These are phyloP conservation scores for Acholoe squamosa DNA, from an alignment of 2,888 invertebrate species.

Conservation along the genomic window DNA sequence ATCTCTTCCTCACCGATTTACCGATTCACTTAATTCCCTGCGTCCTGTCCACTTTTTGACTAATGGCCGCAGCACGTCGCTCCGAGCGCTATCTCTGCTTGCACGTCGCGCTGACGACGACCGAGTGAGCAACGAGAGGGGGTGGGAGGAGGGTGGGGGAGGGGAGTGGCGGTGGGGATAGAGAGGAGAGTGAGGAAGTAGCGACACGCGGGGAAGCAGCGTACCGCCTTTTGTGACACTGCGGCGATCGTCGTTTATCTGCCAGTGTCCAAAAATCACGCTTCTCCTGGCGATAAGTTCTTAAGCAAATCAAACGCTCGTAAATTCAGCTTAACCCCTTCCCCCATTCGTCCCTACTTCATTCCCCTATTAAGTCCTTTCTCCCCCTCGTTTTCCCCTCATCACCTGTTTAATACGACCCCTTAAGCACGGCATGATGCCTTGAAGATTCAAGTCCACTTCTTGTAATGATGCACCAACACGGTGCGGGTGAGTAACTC, in stretches of 20 bases:
- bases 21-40: too few species aligned
- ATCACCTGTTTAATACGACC: too few species aligned
- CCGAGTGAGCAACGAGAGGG: background rate
- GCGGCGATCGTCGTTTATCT: slow-evolving; percentile 39
- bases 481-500: too few species aligned
- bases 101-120: slow-evolving; percentile 1
- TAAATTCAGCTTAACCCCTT: slow-evolving; percentile 39
- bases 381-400: too few species aligned
- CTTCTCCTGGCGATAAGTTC: slow-evolving; percentile 35
- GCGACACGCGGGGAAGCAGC: background rate
- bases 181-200: background rate
- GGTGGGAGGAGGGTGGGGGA: background rate
- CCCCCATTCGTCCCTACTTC: background rate
- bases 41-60: background rate
- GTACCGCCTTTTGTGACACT: slow-evolving; percentile 9
- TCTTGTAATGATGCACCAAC: too few species aligned
- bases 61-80: background rate
- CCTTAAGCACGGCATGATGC: too few species aligned
- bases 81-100: background rate
- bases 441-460: too few species aligned
- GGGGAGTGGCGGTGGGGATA: background rate
- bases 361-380: too few species aligned
- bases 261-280: slow-evolving; percentile 14
- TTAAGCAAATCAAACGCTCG: slow-evolving; percentile 56
- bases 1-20: background rate